A percentile compares a stretch with the other conserved stretches of the same genome.
phyloP scores from a whole-genome alignment of 53 echinoderm and acorn worm genomes.

The Apostichopus leukothele region DNA sequence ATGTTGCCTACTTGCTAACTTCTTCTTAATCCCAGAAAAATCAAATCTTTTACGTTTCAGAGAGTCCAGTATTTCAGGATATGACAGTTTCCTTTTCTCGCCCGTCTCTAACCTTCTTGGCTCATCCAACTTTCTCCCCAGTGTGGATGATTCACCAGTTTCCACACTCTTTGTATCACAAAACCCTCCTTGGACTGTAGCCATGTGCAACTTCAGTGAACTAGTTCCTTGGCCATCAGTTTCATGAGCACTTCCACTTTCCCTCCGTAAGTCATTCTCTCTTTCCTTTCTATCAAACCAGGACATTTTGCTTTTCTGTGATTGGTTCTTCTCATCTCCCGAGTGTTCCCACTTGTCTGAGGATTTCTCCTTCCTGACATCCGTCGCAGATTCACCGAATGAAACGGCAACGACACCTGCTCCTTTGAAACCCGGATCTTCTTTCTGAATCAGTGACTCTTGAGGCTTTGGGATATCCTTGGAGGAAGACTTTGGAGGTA shows the following conservation, averaged over 20 bases:
- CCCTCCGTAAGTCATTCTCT: neutral
- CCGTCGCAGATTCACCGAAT: neutral
- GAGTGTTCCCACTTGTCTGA: neutral
- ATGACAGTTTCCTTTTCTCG: neutral
- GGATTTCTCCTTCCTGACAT: neutral
- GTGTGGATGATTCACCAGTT: neutral
- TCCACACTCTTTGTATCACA: neutral
- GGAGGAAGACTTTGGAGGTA: neutral
- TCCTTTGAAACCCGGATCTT: neutral
- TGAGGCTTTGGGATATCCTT: neutral
- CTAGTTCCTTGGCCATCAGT: neutral
- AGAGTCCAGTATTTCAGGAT: constrained; percentile 13
- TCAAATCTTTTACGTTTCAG: constrained; percentile 10
- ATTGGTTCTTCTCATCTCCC: neutral
- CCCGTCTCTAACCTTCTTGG: neutral
- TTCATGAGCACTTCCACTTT: neutral
- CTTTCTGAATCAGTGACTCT: neutral
- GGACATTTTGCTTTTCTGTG: neutral
- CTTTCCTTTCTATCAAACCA: neutral
- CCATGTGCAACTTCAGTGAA: neutral
- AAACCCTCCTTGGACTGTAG: neutral
- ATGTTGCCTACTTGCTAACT: neutral
- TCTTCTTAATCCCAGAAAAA: neutral
- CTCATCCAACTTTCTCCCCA: neutral
- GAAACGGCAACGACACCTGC: neutral